Evolutionary conservation across 2,113 vertebrate genomes (phyloP), one percentile per base, ranked within the genome.

Genomic region (Setophaga petechia): DNA sequence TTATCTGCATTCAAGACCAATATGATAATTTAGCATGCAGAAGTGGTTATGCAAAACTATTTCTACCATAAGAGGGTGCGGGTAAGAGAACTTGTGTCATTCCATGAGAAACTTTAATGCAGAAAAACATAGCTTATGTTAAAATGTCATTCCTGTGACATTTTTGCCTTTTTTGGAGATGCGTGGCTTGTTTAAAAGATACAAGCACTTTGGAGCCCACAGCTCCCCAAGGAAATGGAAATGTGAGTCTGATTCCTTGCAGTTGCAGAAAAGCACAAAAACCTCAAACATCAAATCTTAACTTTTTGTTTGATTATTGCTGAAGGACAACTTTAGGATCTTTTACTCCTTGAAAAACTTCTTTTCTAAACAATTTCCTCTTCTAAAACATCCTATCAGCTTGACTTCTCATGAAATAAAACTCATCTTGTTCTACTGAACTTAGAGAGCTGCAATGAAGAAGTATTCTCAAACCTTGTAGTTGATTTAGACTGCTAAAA

Each of bases 81-180:
- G 74, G 31, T 68, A 65, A 94, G 85, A 94, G 85, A 94, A 86
- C 37, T 84, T 91, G 69, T 7, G 35, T 43, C 16, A 12, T 87
- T 87, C 63, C 77, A 76, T 20, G 37, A 37, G 68, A 54, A 94
- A 95, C 73, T 88, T 81, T 10, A 84, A 89, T n/a, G 57, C 7
- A 49, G 84, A 89, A 95, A 96, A 95, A 71, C 54, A 73, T 10
- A 11, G 71, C 79, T 76, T 87, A 87, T 72, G 62, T 89, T 80
- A 90, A 96, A 95, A 96, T 91, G 83, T 94, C 84, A 87, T 84
- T 80, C 81, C 67, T 85, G 41, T 84, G 77, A 94, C 78, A 95
- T 92, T 90, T 96, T 94, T 95, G 67, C 85, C 88, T 94, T 94
- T 93, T 96, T 91, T 90, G 82, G 85, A 95, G 74, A 92, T 9